phyloP scores from a whole-genome alignment of 2,113 vertebrate species.

The Sorex araneus region DNA sequence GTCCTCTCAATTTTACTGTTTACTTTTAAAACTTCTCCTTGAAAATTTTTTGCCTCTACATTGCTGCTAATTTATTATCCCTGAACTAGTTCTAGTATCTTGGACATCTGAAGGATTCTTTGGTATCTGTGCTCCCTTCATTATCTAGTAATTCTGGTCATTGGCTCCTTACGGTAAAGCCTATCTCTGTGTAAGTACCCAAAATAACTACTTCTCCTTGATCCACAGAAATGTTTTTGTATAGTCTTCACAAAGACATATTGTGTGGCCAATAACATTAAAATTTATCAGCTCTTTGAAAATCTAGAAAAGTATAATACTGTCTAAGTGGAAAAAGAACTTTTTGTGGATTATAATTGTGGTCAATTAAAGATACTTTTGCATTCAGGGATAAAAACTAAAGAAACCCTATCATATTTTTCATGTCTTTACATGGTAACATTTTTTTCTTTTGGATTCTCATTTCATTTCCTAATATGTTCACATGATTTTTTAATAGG shows the following conservation, averaged over 20 bases:
- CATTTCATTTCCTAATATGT: constrained; percentile 3
- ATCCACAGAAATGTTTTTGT: not conserved
- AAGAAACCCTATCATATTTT: constrained; percentile 10
- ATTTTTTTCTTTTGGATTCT: constrained; percentile 48
- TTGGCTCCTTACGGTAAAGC: not conserved
- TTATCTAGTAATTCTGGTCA: not conserved
- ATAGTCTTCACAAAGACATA: not conserved
- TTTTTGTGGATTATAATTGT: not conserved
- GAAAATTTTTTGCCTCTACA: not conserved
- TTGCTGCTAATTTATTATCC: not conserved
- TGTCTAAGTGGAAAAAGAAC: not conserved
- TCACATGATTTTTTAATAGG: not conserved
- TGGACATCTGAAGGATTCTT: not conserved
- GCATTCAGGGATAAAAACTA: constrained; percentile 51
- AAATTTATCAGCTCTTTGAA: constrained; percentile 45
- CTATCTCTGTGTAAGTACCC: not conserved
- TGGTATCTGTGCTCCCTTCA: not conserved
- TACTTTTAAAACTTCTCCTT: not conserved
- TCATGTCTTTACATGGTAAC: not conserved
- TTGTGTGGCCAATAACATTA: not conserved
- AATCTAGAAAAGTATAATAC: not conserved
- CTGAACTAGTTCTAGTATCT: not conserved
- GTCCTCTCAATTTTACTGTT: not conserved
- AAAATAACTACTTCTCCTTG: not conserved
- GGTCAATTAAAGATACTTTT: constrained; percentile 28